phyloP scores from a whole-genome alignment of 2,113 vertebrate genomes.

The Corythornis vintsioides region DNA sequence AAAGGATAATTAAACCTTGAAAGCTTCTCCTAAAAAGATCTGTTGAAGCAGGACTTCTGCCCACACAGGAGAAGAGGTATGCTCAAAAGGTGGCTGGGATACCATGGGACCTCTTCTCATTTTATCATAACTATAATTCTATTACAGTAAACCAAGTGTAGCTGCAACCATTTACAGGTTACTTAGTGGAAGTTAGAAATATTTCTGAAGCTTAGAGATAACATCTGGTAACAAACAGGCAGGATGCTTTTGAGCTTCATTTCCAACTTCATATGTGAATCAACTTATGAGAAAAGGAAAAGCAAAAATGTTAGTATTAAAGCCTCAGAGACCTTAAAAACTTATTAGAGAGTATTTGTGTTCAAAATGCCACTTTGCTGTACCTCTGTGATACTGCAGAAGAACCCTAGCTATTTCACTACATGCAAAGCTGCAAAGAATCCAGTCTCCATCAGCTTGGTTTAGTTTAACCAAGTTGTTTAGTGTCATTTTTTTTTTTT shows the following conservation, averaged over 20 bases:
- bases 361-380: neutral
- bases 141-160: neutral
- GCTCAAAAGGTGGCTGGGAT: neutral
- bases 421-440: neutral
- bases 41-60: neutral
- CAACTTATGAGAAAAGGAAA: neutral
- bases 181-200: neutral
- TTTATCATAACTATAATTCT: neutral
- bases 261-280: neutral
- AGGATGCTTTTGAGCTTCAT: neutral
- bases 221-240: neutral
- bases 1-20: neutral
- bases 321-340: neutral
- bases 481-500: neutral
- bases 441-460: neutral
- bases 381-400: neutral
- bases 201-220: neutral
- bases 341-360: neutral
- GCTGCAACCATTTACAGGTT: neutral
- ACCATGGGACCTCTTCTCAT: neutral
- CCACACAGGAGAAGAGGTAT: neutral
- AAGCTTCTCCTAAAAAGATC: neutral
- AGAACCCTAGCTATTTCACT: neutral
- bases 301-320: neutral
- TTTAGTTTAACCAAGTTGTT: neutral